A percentile compares a stretch with the other conserved stretches of the same genome.
Evolutionary conservation across 2,888 invertebrate species (phyloP).

Genomic region (Tipula unca): DNA sequence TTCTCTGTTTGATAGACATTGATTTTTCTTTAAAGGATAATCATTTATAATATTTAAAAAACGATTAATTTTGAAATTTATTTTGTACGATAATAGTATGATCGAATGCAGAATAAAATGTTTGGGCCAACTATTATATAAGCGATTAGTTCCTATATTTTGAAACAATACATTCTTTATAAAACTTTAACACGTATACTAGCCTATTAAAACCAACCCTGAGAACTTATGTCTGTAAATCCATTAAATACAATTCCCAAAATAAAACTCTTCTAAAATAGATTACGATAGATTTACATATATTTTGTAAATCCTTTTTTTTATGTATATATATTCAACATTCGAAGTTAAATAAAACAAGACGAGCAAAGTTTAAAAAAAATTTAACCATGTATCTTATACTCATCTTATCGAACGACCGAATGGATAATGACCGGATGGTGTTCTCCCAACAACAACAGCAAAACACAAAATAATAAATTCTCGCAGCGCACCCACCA

Average conservation of each 20-base stretch:
- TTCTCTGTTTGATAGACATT: neutral
- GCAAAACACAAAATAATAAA: neutral
- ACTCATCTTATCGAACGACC: neutral
- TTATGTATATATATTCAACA: neutral
- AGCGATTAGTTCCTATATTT: too few species aligned
- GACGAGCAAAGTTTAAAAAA: neutral
- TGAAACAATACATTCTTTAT: too few species aligned
- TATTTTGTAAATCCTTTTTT: neutral
- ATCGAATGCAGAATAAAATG: too few species aligned
- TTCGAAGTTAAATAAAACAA: neutral
- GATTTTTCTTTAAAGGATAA: neutral
- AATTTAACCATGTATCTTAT: neutral
- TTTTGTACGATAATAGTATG: neutral
- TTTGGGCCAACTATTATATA: too few species aligned
- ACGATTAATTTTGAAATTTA: neutral
- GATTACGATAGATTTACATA: neutral
- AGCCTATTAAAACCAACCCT: too few species aligned
- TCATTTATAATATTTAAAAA: neutral
- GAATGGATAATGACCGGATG: neutral
- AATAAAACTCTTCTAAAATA: neutral
- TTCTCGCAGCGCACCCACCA: neutral
- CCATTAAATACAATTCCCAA: neutral
- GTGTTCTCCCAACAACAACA: neutral
- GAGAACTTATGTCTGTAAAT: neutral
- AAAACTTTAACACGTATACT: too few species aligned